phyloP scores from a whole-genome alignment of 2,113 vertebrate genomes.

The Eonycteris spelaea region DNA sequence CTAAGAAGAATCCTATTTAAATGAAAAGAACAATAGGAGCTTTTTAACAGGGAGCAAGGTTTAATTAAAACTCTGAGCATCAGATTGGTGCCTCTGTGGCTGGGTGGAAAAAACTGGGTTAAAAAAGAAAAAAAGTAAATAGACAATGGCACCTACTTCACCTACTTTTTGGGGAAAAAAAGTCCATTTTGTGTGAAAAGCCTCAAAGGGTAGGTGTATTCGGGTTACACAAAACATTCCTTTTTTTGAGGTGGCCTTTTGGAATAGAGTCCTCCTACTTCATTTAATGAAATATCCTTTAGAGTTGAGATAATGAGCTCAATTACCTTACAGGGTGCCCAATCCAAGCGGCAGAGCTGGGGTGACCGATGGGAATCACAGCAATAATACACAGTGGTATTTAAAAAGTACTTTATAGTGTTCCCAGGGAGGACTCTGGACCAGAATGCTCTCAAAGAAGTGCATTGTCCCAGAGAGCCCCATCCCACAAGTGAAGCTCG shows the following conservation, averaged over 20 bases:
- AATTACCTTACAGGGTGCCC: conserved; percentile 30
- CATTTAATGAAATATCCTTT: conserved; percentile 50
- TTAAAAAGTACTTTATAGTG: conserved; percentile 67
- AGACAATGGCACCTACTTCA: not conserved
- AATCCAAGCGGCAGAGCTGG: conserved; percentile 62
- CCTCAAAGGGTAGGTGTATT: not conserved
- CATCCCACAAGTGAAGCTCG: conserved; percentile 33
- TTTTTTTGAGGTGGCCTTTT: not conserved
- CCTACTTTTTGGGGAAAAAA: not conserved
- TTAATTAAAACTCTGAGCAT: conserved; percentile 80
- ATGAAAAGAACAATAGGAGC: conserved; percentile 82
- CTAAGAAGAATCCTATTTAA: conserved; percentile 82
- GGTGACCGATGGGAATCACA: conserved; percentile 42
- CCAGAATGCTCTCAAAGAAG: conserved; percentile 53
- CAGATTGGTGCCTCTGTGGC: conserved; percentile 65
- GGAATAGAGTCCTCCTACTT: conserved; percentile 37
- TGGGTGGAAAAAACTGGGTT: conserved; percentile 71
- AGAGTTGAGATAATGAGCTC: conserved; percentile 54
- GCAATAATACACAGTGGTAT: conserved; percentile 53
- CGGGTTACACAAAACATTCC: not conserved
- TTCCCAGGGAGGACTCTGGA: conserved; percentile 62
- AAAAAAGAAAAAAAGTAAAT: conserved; percentile 45
- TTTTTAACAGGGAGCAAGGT: conserved; percentile 77
- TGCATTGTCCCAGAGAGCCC: conserved; percentile 17
- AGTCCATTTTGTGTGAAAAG: conserved; percentile 19